A percentile compares a stretch with the other conserved stretches of the same genome.
phyloP scores from a whole-genome alignment of 2,797 vertebrate genomes.

The Melanotaenia trifasciata region DNA sequence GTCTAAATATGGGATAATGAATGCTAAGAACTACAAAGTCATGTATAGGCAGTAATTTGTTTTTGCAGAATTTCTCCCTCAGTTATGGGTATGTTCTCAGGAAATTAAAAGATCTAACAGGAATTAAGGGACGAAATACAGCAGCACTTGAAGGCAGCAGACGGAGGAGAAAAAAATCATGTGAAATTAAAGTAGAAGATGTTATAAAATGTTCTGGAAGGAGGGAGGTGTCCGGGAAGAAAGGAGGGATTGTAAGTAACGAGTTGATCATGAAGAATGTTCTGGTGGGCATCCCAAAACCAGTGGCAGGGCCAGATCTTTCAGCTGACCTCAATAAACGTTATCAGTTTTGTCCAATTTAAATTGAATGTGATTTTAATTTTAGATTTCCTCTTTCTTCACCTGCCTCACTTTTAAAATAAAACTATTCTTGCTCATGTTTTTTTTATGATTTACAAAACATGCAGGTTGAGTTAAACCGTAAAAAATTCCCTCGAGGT shows the following conservation, averaged over 20 bases:
- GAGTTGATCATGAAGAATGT: not conserved
- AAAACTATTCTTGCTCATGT: not conserved
- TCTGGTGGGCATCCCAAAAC: not conserved
- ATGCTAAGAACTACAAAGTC: constrained; percentile 20
- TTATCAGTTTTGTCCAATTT: not conserved
- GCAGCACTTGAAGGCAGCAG: not conserved
- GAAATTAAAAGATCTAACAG: constrained; percentile 16
- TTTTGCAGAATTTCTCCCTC: constrained; percentile 12
- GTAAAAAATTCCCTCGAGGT: constrained; percentile 28
- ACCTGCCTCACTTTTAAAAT: not conserved
- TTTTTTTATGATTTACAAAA: not conserved
- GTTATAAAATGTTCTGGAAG: not conserved
- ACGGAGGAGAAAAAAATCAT: not conserved
- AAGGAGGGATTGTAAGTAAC: not conserved
- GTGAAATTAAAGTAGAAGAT: constrained; percentile 4
- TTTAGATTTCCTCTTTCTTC: not conserved
- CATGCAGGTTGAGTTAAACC: not conserved
- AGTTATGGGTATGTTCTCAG: constrained; percentile 11
- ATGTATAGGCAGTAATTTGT: constrained; percentile 20
- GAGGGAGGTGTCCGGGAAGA: not conserved
- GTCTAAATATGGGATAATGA: constrained; percentile 38
- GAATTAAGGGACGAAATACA: constrained; percentile 1
- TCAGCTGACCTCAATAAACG: not conserved
- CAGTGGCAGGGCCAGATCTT: not conserved
- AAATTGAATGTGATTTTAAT: not conserved